A percentile compares a stretch with the other conserved stretches of the same genome.
These are phyloP conservation scores for Brachionus rotundiformis DNA, from an alignment of 1,140 invertebrate species.

Conservation along the genomic window DNA sequence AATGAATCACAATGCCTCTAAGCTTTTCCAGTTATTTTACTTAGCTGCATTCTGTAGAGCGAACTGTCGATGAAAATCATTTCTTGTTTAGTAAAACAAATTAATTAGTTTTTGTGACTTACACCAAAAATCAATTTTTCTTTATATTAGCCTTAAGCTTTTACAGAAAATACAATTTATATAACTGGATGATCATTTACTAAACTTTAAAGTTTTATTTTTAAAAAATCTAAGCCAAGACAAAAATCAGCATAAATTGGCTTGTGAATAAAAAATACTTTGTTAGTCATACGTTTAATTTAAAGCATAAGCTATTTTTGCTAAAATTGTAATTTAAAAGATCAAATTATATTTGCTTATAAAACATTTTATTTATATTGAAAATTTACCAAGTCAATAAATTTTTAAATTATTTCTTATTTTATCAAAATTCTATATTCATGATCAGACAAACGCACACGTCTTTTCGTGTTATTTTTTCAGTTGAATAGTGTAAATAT, in stretches of 20 bases:
- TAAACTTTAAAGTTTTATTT: no score
- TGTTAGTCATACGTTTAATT: no score
- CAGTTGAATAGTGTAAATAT: constrained; percentile 25
- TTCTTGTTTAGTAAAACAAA: background rate
- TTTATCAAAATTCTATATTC: constrained; percentile 9
- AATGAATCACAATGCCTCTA: constrained; percentile 25
- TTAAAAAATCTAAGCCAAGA: background rate
- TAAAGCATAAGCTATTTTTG: background rate
- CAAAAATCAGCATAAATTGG: background rate
- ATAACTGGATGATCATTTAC: no score
- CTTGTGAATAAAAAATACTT: no score
- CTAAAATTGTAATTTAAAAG: background rate
- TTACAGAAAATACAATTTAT: background rate
- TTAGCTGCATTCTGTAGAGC: background rate
- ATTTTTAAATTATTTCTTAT: background rate
- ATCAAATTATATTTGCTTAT: constrained; percentile 12
- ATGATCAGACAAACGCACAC: constrained; percentile 45
- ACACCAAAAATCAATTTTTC: constrained; percentile 11
- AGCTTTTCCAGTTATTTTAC: constrained; percentile 8
- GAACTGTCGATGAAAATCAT: background rate
- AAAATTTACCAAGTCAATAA: background rate
- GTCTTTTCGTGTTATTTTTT: constrained; percentile 43
- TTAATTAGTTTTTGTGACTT: constrained; percentile 22
- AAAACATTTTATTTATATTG: background rate
- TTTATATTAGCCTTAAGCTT: background rate